phyloP scores from a whole-genome alignment of 2,888 invertebrate species.

The Dryobota labecula region DNA sequence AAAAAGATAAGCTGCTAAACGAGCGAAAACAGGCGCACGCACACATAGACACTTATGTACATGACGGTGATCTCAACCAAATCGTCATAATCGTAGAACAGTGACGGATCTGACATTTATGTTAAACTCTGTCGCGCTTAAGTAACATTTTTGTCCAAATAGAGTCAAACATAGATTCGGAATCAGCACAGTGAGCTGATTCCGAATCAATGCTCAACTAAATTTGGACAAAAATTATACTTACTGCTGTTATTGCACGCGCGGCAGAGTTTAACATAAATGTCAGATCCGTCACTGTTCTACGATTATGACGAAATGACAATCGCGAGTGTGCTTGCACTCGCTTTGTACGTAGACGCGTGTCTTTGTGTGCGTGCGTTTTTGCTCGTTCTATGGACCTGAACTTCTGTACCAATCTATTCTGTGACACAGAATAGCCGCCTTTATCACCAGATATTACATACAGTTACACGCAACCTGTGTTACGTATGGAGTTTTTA shows the following conservation, averaged over 20 bases:
- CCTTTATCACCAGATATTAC: conserved; percentile 62
- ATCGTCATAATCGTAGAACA: too few relatives aligned
- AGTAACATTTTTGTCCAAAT: too few relatives aligned
- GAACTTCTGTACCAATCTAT: conserved; percentile 9
- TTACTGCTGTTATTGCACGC: too few relatives aligned
- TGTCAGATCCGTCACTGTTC: too few relatives aligned
- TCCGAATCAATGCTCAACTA: too few relatives aligned
- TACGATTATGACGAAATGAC: too few relatives aligned
- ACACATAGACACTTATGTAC: background rate
- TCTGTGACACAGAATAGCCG: conserved; percentile 33
- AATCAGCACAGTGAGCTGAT: too few relatives aligned
- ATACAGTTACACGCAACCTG: conserved; percentile 39
- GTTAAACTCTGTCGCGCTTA: too few relatives aligned
- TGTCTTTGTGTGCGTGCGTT: background rate
- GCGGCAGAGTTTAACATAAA: too few relatives aligned
- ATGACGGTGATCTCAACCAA: background rate
- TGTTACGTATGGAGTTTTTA: conserved; percentile 50
- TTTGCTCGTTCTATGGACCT: background rate
- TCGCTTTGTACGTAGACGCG: background rate
- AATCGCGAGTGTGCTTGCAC: background rate
- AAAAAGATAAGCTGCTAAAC: background rate
- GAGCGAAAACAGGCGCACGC: background rate
- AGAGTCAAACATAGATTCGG: too few relatives aligned
- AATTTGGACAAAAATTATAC: too few relatives aligned
- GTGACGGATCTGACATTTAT: too few relatives aligned